Conservation (phyloP, 2,113 vertebrate genomes). For the Choloepus hoffmanni region DNA sequence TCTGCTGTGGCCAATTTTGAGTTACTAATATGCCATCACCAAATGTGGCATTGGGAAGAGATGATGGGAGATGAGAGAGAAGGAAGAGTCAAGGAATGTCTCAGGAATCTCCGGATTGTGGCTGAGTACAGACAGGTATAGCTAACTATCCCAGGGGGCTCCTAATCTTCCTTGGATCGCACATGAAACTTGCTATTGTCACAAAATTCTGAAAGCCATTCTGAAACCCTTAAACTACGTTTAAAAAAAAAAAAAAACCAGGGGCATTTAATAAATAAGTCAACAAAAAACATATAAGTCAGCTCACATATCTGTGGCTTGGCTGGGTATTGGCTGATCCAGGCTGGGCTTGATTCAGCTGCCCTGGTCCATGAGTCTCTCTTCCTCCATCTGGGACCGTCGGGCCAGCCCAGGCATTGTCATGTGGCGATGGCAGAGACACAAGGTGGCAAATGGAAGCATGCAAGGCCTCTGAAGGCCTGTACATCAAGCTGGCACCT, state of each 20-base stretch:
- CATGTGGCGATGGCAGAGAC: background rate
- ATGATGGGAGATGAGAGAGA: background rate
- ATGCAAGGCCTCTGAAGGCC: background rate
- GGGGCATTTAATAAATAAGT: background rate
- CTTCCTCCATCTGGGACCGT: no score
- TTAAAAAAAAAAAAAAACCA: background rate
- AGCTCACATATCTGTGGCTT: background rate
- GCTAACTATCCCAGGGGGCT: background rate
- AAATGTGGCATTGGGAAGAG: background rate
- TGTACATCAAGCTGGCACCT: background rate
- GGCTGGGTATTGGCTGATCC: background rate
- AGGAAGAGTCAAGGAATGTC: background rate
- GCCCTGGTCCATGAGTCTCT: background rate
- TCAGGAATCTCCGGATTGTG: background rate
- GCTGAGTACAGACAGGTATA: background rate
- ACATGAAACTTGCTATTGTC: background rate
- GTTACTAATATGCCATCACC: background rate
- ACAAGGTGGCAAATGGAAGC: background rate
- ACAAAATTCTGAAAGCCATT: background rate
- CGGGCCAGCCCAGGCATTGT: background rate
- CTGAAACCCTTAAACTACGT: background rate
- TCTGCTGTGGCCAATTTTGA: background rate
- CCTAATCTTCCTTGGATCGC: background rate
- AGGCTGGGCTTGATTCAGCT: background rate
- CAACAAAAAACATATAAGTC: no score